These are phyloP conservation scores for Drosophila macrospina DNA, from an alignment of 2,888 invertebrate species.

Conservation along the genomic window DNA sequence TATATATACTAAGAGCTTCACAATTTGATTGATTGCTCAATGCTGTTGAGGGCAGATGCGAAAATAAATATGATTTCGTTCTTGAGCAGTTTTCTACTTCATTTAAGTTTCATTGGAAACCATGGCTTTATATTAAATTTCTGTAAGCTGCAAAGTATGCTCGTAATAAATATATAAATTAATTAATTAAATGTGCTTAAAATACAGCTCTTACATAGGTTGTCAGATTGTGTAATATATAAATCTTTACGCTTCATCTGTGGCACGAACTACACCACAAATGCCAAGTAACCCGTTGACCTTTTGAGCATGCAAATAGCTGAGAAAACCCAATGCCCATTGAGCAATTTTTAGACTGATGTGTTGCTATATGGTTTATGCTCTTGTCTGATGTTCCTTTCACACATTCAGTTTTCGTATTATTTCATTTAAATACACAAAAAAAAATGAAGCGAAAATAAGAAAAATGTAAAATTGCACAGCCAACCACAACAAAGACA, in stretches of 20 bases:
- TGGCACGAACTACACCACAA: too few species aligned
- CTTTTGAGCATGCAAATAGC: not conserved
- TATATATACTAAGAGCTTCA: too few species aligned
- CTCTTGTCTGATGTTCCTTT: not conserved
- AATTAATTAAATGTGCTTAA: too few species aligned
- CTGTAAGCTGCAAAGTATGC: too few species aligned
- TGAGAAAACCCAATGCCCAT: not conserved
- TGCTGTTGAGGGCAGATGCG: not conserved
- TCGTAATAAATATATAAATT: too few species aligned
- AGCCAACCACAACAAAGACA: constrained; percentile 57
- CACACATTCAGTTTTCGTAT: constrained; percentile 19
- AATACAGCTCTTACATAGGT: too few species aligned
- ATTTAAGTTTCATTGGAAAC: not conserved
- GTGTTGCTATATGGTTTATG: not conserved
- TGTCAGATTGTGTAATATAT: too few species aligned
- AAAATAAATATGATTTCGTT: not conserved
- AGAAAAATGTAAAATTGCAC: constrained; percentile 23
- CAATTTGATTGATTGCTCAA: too few species aligned
- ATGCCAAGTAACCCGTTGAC: not conserved
- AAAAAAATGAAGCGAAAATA: too few species aligned
- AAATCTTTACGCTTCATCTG: too few species aligned
- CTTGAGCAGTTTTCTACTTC: not conserved
- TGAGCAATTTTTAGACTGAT: constrained; percentile 18
- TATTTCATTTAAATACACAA: constrained; percentile 5
- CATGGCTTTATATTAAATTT: too few species aligned